Percentiles rank a stretch among this genome's conserved stretches.
phyloP scores from a whole-genome alignment of 2,797 vertebrate species.

The Urosaurus nigricauda region DNA sequence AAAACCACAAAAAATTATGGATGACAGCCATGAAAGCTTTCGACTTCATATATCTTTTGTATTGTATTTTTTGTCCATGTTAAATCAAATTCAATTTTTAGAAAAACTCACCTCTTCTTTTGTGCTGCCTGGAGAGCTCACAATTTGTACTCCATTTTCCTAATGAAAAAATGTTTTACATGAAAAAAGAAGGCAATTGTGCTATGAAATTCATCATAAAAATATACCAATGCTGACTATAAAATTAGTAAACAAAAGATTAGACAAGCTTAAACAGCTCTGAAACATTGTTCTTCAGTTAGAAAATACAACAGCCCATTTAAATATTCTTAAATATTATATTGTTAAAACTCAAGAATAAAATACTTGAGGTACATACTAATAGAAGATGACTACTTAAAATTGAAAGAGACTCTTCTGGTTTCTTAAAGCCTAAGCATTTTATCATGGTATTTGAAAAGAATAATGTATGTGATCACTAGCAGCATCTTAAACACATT shows the following conservation, averaged over 20 bases:
- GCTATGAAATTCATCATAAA: background rate
- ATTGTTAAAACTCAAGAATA: background rate
- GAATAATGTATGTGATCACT: background rate
- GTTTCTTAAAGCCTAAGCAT: background rate
- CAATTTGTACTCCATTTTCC: constrained; percentile 35
- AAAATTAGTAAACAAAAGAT: background rate
- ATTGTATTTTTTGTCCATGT: background rate
- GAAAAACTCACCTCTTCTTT: constrained; percentile 40
- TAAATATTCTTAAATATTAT: background rate
- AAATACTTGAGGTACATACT: background rate
- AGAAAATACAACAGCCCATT: background rate
- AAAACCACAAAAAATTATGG: no score
- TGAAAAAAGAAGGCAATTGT: background rate
- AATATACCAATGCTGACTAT: background rate
- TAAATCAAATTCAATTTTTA: background rate
- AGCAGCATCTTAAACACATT: background rate
- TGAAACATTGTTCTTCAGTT: background rate
- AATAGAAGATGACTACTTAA: background rate
- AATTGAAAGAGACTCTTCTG: background rate
- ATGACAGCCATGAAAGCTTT: no score
- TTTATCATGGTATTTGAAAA: background rate
- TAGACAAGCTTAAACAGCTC: background rate
- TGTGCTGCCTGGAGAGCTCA: background rate
- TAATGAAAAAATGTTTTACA: background rate
- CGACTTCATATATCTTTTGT: no score